Evolutionary conservation across 2,888 invertebrate genomes (phyloP), one percentile per base, ranked within the genome.

Genomic region (Chesias legatella): DNA sequence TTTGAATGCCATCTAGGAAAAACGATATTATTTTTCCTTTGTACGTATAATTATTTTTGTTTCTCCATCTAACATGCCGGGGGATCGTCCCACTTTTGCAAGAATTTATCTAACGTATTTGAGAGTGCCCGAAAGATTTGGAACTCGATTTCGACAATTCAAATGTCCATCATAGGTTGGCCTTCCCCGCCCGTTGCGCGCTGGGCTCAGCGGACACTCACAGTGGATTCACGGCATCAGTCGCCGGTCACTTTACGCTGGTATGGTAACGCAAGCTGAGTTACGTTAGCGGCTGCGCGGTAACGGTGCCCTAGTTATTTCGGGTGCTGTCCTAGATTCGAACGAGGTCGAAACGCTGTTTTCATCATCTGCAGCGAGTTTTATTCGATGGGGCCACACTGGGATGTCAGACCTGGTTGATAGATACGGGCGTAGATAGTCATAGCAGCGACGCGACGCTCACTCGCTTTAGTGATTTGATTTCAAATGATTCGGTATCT

Each of bases 261-360:
- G 79, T 33, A 3, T 17, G 58, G 35, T 42, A 56, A 50, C 58
- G 63, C 63, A 62, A 67, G 65, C 73, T 66, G 70, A 70, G 66
- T 77, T 75, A 74, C 73, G 76, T 69, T 77, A 74, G 76, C 77
- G 73, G 55, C 75, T 79, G 81, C 79, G 83, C 81, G 76, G 75
- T 81, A 78, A 82, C 79, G 71, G 74, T 79, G 85, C 67, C 83
- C 83, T 79, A 83, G 85, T 84, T 84, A 84, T 85, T 85, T 85
- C 65, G 82, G 86, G 78, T 81, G 70, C 71, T 72, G 85, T 76
- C 80, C 85, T 83, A 85, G 76, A 79, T 84, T 59, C 58, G 49
- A 78, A 76, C 83, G 81, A 83, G 82, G 85, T 73, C 83, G 67
- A 69, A 76, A 73, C 73, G 75, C 69, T 67, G 80, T 83, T 81